Percentiles rank a stretch among this genome's conserved stretches.
phyloP scores from a whole-genome alignment of 2,888 invertebrate genomes.

The Perdita meconis region DNA sequence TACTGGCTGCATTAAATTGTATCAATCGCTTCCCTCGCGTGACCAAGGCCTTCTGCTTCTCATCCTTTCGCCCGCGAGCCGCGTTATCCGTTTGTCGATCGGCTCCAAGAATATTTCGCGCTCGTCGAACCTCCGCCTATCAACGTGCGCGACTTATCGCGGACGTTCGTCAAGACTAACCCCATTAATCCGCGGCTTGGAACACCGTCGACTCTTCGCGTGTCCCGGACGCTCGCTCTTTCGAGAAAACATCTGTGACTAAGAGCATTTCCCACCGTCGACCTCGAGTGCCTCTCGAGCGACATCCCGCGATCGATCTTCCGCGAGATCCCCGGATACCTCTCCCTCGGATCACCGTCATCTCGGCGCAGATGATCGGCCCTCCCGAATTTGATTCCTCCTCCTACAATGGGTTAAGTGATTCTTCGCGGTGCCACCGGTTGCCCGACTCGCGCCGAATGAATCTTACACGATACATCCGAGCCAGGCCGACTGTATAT shows the following conservation, averaged over 20 bases:
- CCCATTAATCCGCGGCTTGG: no score
- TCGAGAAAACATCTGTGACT: no score
- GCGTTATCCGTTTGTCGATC: no score
- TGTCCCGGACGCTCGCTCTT: no score
- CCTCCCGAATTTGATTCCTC: slow-evolving; percentile 26
- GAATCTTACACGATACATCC: slow-evolving; percentile 68
- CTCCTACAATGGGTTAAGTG: slow-evolving; percentile 49
- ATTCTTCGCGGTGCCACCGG: slow-evolving; percentile 44
- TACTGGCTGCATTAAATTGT: slow-evolving; percentile 5
- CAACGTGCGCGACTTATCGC: no score
- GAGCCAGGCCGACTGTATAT: slow-evolving; percentile 58
- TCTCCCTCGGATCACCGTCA: slow-evolving; percentile 62
- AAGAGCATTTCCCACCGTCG: no score
- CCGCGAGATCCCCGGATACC: slow-evolving; percentile 30
- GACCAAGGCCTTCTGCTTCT: not conserved
- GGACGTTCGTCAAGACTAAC: no score
- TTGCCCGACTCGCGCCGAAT: slow-evolving; percentile 52
- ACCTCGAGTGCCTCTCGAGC: no score
- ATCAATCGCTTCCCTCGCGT: slow-evolving; percentile 23
- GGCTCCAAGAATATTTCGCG: no score
- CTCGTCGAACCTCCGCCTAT: no score
- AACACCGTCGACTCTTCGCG: no score
- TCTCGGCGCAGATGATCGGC: slow-evolving; percentile 47
- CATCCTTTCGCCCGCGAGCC: no score
- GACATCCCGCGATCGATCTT: slow-evolving; percentile 19